phyloP scores from a whole-genome alignment of 2,797 vertebrate genomes.

The Vireo griseus region DNA sequence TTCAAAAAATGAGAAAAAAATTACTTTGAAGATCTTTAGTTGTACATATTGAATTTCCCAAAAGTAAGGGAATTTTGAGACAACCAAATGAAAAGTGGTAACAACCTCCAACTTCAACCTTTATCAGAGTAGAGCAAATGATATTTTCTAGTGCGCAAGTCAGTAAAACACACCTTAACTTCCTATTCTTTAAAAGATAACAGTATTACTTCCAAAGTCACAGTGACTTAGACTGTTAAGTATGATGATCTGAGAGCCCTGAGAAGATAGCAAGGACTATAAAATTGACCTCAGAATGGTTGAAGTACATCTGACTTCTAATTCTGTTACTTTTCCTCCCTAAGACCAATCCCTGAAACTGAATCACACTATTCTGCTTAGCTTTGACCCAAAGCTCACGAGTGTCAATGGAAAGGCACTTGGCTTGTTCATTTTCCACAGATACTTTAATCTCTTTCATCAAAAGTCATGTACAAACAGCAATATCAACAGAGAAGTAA shows the following conservation, averaged over 20 bases:
- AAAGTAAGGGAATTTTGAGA: neutral
- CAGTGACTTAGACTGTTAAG: neutral
- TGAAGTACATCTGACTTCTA: neutral
- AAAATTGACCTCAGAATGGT: neutral
- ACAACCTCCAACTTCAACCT: neutral
- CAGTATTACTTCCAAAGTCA: neutral
- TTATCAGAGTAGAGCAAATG: neutral
- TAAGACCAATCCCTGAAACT: neutral
- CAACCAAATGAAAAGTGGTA: neutral
- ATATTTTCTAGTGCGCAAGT: neutral
- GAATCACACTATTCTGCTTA: neutral
- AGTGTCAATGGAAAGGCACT: neutral
- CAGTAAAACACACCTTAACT: neutral
- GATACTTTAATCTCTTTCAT: neutral
- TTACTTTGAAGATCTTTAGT: neutral
- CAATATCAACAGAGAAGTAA: neutral
- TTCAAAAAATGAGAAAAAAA: neutral
- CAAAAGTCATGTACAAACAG: neutral
- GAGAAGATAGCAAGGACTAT: neutral
- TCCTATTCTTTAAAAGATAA: neutral
- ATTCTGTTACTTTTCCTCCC: neutral
- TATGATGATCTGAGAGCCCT: neutral
- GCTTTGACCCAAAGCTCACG: neutral
- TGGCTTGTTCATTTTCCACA: neutral
- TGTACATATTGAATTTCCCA: neutral